Base-by-base conservation (phyloP, 53 echinoderm and acorn worm species). In the Mesocentrotus franciscanus region DNA sequence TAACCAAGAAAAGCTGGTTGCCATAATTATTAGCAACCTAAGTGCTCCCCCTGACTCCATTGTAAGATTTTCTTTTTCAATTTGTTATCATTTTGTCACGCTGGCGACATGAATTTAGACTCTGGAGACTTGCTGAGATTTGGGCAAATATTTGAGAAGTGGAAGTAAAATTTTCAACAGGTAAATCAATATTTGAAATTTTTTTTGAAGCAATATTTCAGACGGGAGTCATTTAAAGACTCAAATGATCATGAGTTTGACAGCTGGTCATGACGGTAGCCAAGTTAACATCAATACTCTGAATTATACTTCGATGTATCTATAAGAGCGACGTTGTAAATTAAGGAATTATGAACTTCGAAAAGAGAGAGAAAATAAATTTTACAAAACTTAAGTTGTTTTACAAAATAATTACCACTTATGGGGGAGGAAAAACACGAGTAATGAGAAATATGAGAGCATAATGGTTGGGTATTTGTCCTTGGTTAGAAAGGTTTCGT, bases 91-190 rank as follows among this genome's bases (percentile, higher is more conserved):
- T 42, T 81, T 81, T 81, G 81, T 81, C 81, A 39, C 36, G 81
- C 20, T 18, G 81, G 81, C 81, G 81, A 81, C 81, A 81, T 81
- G 81, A 81, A 81, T 81, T 81, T 81, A 42, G 36, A 81, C 81
- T 81, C 81, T 9, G 11, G 81, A 81, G 81, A 81, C 81, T 36
- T 17, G 81, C 81, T 81, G 42, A 81, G 81, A 81, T 81, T 81
- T 81, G 81, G 81, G 81, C 81, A 81, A 81, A 81, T 42, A 81
- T 81, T 81, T 81, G 42, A 42, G 42, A 81, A 81, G 81, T 81
- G 81, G 42, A 81, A 22, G 32, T 14, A 42, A 81, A 42, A 81
- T 42, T 81, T 36, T 81, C 18, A 81, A 81, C 81, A 81, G 42
- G 81, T 81, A 81, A 81, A 81, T 81, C 81, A 78, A 78, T 78